Conservation (phyloP, 2,797 vertebrate species). For the Platyrinchus mystaceus region DNA sequence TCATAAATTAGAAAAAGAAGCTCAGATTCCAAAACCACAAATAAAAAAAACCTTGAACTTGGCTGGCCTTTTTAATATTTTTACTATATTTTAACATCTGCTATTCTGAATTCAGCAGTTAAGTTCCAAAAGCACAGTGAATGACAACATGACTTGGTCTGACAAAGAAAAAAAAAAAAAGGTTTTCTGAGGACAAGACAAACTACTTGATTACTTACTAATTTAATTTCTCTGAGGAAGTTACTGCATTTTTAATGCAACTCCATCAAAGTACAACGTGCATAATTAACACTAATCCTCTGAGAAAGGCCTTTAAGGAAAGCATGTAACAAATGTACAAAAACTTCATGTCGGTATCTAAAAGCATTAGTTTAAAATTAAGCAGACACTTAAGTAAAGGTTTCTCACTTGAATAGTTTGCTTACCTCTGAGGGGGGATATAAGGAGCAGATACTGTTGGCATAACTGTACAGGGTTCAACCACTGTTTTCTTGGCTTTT, state of each 20-base stretch:
- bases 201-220: background rate
- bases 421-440: slow-evolving; percentile 93
- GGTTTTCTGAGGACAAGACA: background rate
- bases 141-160: background rate
- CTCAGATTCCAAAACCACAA: background rate
- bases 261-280: background rate
- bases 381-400: background rate
- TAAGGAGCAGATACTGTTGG: slow-evolving; percentile 82
- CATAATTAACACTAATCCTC: background rate
- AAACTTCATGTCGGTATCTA: background rate
- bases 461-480: slow-evolving; percentile 79
- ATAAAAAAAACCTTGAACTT: background rate
- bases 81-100: background rate
- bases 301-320: background rate
- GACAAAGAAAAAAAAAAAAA: background rate
- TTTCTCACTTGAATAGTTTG: background rate
- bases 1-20: background rate
- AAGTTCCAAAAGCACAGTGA: background rate
- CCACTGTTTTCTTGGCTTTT: slow-evolving; percentile 83
- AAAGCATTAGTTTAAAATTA: background rate
- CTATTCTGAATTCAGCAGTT: background rate
- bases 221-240: background rate
- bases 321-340: background rate
- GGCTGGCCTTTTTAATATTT: background rate
- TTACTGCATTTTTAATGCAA: background rate